Base-by-base conservation (phyloP, 1,140 invertebrate genomes). In the Pseudachorutes palmiensis region DNA sequence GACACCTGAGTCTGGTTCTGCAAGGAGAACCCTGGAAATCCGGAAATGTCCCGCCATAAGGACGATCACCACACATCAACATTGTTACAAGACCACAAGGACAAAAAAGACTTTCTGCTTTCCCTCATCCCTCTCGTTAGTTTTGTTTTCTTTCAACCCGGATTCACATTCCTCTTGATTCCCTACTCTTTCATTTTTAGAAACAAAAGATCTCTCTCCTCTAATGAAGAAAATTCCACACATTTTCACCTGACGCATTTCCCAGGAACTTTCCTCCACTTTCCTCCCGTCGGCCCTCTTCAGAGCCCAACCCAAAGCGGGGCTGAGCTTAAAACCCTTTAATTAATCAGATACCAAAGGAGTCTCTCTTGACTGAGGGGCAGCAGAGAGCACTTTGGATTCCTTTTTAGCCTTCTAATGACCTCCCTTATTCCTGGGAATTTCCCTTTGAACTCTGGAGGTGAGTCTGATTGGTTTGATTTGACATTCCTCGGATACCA, bases 221-320 rank as follows among this genome's bases (percentile, higher is more conserved):
- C 24, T 55, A 55, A 55, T 55, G 62, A 72, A 68, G 22, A 65
- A 45, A 68, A 68, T 66, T 72, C 70, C 70, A 70, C 69, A 70
- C 68, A 72, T 72, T 72, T 72, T 70, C 71, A 72, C 67, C 70
- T 72, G 64, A 14, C 41, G 60, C 36, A 16, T 22, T 3, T 62
- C 3, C 16, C 28, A 65, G 26, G 1, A 65, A 16, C 2, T 41
- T 31, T 24, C 28, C 29, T 63, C 61, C 12, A 59, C 64, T 59
- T 33, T 66, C 19, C 30, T 28, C 26, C 41, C 24, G 45, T 41
- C 14, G 31, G 48, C 62, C 45, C 22, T 45, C 62, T n/a, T n/a
- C n/a, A n/a, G n/a, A n/a, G n/a, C n/a, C n/a, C n/a, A n/a, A n/a
- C n/a, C n/a, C n/a, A n/a, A n/a, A n/a, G n/a, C n/a, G n/a, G n/a